Base-by-base conservation (phyloP, 2,113 vertebrate species). In the Sterna hirundo region DNA sequence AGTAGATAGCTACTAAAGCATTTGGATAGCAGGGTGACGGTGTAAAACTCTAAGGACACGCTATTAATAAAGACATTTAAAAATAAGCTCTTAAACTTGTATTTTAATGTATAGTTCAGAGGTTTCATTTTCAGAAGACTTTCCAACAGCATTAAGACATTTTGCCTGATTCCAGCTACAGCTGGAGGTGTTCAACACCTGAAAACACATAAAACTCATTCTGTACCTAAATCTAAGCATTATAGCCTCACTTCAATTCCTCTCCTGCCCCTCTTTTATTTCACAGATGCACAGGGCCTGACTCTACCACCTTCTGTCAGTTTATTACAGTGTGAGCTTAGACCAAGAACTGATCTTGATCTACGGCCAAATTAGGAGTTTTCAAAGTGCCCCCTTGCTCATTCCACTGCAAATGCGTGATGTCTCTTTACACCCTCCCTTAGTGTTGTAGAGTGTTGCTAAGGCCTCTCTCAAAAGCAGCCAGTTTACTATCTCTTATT, bases 401-500 rank as follows among this genome's bases (percentile, higher is more conserved):
- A 9, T 87, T 83, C 52, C 36, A 57, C n/a, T 15, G 36, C 47
- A 68, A 78, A 88, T 32, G 25, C 0, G 0, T 55, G 62, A 34
- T 12, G 52, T 57, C 32, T 95, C 76, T 68, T 77, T 32, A 32
- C 0, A 0, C 25, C 38, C 58, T 65, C 13, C 34, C 74, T 68
- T 27, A 32, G 32, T 82, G 69, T 69, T 94, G 69, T 20, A 75
- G 62, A 47, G 30, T 19, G 91, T 85, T 96, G 84, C 93, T 91
- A 96, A 83, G 89, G 44, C 44, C 68, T 61, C 84, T 71, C 44
- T 21, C 38, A 84, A 82, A 88, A 70, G 69, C 64, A 91, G 54
- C 27, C 86, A 90, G 65, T 34, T 34, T 75, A 61, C 72, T 23
- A 32, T 51, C 81, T 84, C 61, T 52, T 74, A 88, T 47, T 49